These are phyloP conservation scores for Nicator chloris DNA, from an alignment of 2,113 vertebrate genomes.

Conservation along the genomic window DNA sequence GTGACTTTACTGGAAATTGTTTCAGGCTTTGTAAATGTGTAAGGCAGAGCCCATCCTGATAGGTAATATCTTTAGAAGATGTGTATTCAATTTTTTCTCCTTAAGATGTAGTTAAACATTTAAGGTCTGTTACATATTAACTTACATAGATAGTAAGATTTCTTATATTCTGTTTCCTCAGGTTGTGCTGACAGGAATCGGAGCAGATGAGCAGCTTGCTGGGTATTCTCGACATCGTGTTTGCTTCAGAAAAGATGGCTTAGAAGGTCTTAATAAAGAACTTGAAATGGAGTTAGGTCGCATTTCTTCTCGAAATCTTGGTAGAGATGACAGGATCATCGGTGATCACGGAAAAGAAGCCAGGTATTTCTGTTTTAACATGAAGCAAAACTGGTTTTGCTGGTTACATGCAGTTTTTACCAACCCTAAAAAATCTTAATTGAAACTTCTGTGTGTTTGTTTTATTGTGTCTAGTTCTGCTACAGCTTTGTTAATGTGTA, in stretches of 20 bases:
- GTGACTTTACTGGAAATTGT: neutral
- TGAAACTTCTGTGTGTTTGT: neutral
- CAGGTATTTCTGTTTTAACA: constrained; percentile 69
- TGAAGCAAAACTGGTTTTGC: neutral
- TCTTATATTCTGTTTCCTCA: constrained; percentile 16
- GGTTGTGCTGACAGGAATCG: constrained; percentile 91
- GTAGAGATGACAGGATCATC: constrained; percentile 91
- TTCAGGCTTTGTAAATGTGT: neutral
- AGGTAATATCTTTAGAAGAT: neutral
- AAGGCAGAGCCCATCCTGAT: neutral
- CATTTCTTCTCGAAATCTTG: constrained; percentile 92
- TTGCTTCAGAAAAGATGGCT: constrained; percentile 76
- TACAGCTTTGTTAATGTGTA: neutral
- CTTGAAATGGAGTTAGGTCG: constrained; percentile 86
- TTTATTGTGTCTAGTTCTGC: neutral
- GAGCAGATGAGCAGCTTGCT: constrained; percentile 95
- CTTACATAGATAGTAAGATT: neutral
- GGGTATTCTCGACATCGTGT: constrained; percentile 91
- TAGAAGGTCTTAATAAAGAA: constrained; percentile 82
- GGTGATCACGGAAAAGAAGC: constrained; percentile 93
- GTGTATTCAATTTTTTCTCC: neutral
- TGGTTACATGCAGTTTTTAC: neutral
- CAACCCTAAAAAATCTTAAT: neutral
- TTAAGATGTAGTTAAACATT: neutral
- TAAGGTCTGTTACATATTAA: neutral